Evolutionary conservation across 2,888 invertebrate genomes (phyloP), one percentile per base, ranked within the genome.

Genomic region (Peribatodes rhomboidaria): DNA sequence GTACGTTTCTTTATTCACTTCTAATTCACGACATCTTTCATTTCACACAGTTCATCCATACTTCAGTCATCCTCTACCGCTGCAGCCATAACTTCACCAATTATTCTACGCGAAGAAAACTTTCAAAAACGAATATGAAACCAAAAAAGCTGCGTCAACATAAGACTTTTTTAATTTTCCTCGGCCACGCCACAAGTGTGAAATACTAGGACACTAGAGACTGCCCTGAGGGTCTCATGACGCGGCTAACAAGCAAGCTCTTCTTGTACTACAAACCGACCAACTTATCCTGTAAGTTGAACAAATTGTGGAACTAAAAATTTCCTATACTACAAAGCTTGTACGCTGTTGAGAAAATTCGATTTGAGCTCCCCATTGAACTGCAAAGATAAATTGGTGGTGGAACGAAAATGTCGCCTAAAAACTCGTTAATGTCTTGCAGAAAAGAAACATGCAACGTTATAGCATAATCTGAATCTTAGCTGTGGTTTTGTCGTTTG

Each of bases 241-340:
- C 55, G 22, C 33, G 46, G 35, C 46, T 56, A 56, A 56, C 56
- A 56, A 56, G 46, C 31, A 39, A 31, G 55, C 55, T 22, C 3
- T 1, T 8, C 8, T 10, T 35, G 49, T 49, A 31, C 22, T 22
- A 13, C 13, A 4, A 22, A 46, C 31, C 10, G 11, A 22, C 46
- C 22, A 46, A 46, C 22, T 46, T 46, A 22, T 46, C 3, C 13
- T 7, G n/a, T 1, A 0, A 46, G 13, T 7, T 13, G 46, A 13
- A 10, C 6, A 22, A 46, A 46, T n/a, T 0, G n/a, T 11, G 13
- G 10, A 42, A 46, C 46, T 31, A 16, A 27, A 31, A 3, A 13
- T 8, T 11, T n/a, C 8, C 27, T 27, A 27, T 27, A 27, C 8
- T 4, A 11, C 8, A 8, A 3, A 47, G 20, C 7, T 8, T 3